Base-by-base conservation (phyloP, 1,140 invertebrate species). In the Gryllus bimaculatus region DNA sequence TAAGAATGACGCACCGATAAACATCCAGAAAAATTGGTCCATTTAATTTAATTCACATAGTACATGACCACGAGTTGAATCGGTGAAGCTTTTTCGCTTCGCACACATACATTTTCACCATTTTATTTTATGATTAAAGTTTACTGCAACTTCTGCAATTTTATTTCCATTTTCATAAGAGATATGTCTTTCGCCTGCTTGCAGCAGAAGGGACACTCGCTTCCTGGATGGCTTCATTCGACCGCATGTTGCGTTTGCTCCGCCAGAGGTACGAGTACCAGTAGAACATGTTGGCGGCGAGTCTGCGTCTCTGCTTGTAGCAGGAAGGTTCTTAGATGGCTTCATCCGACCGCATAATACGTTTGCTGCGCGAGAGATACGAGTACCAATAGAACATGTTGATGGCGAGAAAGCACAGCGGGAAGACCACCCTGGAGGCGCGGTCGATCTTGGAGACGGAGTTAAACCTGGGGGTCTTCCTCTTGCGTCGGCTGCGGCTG, bases 321-420 rank as follows among this genome's bases (percentile, higher is more conserved):
- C 26, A 39, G 26, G n/a, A n/a, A n/a, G n/a, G n/a, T 39, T 39
- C 26, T 77, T 77, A 77, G 8, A 20, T 12, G 20, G n/a, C 20
- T 8, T 48, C 76, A 20, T 48, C 76, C 12, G 76, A 75, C 47
- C 73, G 47, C 39, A 75, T 20, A 66, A 90, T 89, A 74, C 90
- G 82, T 80, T 91, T 88, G 82, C 90, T 91, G 78, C 91, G 87
- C 76, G 90, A 90, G 47, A 94, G 85, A 83, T 94, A 94, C 1
- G 89, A 90, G 82, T 90, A 92, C 93, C 93, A 94, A 83, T 95
- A 95, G 85, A 93, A 92, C 74, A 93, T 84, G 84, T 95, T 95
- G 79, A 95, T 93, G 26, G 91, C 87, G 7, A 94, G 84, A 83
- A 94, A 95, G 48, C 92, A 88, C 66, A 94, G 81, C 1, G 93